Evolutionary conservation across 2,888 invertebrate genomes (phyloP), one percentile per base, ranked within the genome.

Genomic region (Vesta saturnalis): DNA sequence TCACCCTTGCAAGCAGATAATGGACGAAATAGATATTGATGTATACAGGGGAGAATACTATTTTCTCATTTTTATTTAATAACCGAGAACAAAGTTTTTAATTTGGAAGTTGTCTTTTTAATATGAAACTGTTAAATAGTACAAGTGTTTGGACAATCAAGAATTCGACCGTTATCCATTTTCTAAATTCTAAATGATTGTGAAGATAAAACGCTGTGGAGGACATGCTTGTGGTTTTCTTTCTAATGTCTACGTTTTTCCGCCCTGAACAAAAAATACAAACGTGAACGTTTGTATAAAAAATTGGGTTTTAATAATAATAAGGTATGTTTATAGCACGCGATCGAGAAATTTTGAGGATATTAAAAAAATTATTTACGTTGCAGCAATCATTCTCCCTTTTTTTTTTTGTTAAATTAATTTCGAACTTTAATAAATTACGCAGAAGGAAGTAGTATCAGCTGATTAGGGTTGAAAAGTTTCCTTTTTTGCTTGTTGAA

Each of bases 11-110:
- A 4, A 4, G 1, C 16, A 49, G 14, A 49, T 49, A 49, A 49
- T 15, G 47, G 15, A 49, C 47, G 10, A 49, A 49, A 49, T 49
- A 49, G 47, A 49, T 49, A 49, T 49, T 49, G 15, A 49, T 49
- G 47, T 1, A 15, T n/a, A n/a, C n/a, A n/a, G 43, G 43, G 43
- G 2, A 43, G 14, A 49, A 15, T n/a, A 49, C 47, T 8, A 49
- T 18, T 49, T 16, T 49, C 18, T 14, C 47, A 46, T 49, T 49
- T 49, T 49, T 18, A 39, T 39, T 39, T 39, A 39, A 39, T 39
- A 39, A 39, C n/a, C n/a, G n/a, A 8, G n/a, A n/a, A n/a, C 39
- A n/a, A n/a, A n/a, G n/a, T n/a, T n/a, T n/a, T n/a, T n/a, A n/a
- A n/a, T n/a, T n/a, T n/a, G n/a, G 39, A 39, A n/a, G 39, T 12